Evolutionary conservation across 2,113 vertebrate genomes (phyloP), one percentile per base, ranked within the genome.

Genomic region (Poecile atricapillus): DNA sequence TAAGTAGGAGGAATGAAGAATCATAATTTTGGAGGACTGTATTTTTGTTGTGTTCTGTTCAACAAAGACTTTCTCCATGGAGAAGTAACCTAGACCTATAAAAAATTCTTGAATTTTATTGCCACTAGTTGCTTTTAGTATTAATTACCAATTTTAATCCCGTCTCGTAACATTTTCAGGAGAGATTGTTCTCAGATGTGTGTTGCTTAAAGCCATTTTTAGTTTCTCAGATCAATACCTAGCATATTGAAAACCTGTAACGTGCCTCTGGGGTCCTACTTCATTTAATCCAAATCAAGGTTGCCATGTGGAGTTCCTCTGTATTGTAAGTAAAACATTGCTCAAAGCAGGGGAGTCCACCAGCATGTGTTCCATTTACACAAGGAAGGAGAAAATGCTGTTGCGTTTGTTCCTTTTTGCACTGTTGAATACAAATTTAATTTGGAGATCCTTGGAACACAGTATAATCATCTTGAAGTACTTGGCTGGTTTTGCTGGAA

Each of bases 271-370:
- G 86, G 89, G 93, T 97, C 94, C 95, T 94, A 80, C 94, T 89
- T 96, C 95, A 93, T 95, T 96, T 96, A 97, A 97, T 85, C 95
- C 93, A 92, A 96, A 95, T 89, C 96, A 93, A 97, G 95, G 94
- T 97, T 97, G 94, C 93, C 96, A 74, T 95, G 92, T 96, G 95
- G 95, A 97, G 92, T 94, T 94, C 93, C 96, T 97, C 93, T 97
- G 95, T 96, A 31, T 97, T 97, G 97, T 97, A 96, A 97, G 97
- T 97, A 97, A 97, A 91, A 81, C 82, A 23, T 24, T 94, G 82
- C 27, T 2, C 78, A 96, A 58, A 96, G 83, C 93, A 96, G 95
- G 96, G 94, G 92, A 96, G 87, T 70, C 97, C 93, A 86, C 92
- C 94, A 93, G 95, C 97, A 95, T 96, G 94, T 88, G n/a, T 95